phyloP scores from a whole-genome alignment of 2,888 invertebrate genomes.

The Palloptera scutellata region DNA sequence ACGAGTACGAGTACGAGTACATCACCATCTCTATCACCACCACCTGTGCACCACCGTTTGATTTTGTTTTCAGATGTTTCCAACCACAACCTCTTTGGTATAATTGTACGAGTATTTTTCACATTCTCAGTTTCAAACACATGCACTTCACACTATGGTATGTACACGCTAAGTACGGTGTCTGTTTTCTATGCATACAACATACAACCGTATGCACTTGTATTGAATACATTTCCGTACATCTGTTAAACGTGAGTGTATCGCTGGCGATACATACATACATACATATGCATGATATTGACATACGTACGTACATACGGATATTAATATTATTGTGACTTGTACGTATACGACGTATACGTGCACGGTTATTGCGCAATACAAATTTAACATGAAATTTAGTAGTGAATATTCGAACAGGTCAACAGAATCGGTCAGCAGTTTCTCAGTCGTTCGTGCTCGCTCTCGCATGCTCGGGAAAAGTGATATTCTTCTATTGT shows the following conservation, averaged over 20 bases:
- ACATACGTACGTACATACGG: not conserved
- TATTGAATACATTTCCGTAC: no score
- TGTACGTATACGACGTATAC: conserved; percentile 20
- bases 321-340: not conserved
- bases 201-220: no score
- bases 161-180: no score
- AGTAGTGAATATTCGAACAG: conserved; percentile 29
- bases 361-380: conserved; percentile 21
- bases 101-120: no score
- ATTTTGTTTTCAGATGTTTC: no score
- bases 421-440: conserved; percentile 13
- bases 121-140: no score
- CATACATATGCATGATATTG: not conserved
- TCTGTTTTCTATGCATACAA: no score
- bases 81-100: no score
- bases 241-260: not conserved
- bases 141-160: no score
- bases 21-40: no score
- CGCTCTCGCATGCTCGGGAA: not conserved
- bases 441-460: not conserved
- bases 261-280: not conserved
- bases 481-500: not conserved
- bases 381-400: conserved; percentile 29
- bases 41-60: no score
- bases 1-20: no score